Base-by-base conservation (phyloP, 2,113 vertebrate genomes). In the Neotragus pygmaeus region DNA sequence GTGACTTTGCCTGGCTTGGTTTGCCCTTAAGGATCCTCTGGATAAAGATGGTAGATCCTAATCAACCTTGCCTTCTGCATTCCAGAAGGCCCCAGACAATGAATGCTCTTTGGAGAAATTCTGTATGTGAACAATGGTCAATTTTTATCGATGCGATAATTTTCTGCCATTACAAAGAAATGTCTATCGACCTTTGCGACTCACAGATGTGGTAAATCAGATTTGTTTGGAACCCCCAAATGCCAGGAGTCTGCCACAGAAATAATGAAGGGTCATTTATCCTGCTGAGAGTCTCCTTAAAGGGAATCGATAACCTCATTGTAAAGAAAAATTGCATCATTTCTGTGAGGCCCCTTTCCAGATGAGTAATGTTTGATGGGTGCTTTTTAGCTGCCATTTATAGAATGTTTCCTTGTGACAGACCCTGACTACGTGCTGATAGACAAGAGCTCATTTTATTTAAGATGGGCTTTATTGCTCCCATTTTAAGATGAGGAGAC, bases 221-320 rank as follows among this genome's bases (percentile, higher is more conserved):
- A 96, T 98, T 98, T 98, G 87, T 98, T 97, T 98, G 96, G 96
- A 88, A 96, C n/a, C 28, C 96, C 96, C 51, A 97, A 96, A 97
- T 77, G 55, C 88, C 81, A 98, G 90, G 78, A 93, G 47, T 78
- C 95, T 97, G 87, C 81, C 97, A 96, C 89, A 84, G 93, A 95
- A 98, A 98, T 97, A 98, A 97, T 96, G 98, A 98, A 80, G 96
- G 97, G 78, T 97, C 97, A 98, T 98, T 98, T 97, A 98, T 98
- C 97, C 97, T 97, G 43, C 80, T 97, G 97, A 98, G 90, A 97
- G 88, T 96, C 96, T 98, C 95, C 93, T 98, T 99, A 98, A 98
- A 98, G 95, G 49, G 97, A 98, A 99, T 98, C 98, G 90, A 98
- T 98, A 99, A 95, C 96, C 91, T 96, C 96, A 98, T 36, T 88